Base-by-base conservation (phyloP, 2,113 vertebrate species). In the Loxodonta africana region DNA sequence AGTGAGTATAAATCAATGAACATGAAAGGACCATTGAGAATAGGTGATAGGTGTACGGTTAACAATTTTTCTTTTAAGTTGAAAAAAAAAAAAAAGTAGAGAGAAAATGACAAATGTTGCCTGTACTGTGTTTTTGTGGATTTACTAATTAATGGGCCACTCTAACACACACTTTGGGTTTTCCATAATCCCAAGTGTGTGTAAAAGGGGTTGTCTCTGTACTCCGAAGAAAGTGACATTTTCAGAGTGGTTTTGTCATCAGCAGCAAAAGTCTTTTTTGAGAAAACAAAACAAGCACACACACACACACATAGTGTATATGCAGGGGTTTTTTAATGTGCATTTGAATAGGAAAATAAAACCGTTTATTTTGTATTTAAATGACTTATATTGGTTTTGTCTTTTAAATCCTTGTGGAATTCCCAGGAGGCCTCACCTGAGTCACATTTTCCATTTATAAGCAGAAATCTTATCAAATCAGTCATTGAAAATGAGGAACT, bases 251-350 rank as follows among this genome's bases (percentile, higher is more conserved):
- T 20, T 90, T 87, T 88, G 26, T 33, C 67, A 73, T 51, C 10
- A 82, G 23, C 41, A 67, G 60, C 41, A 90, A 84, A 90, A 41
- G 10, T 62, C 18, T 84, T 96, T 96, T 95, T 88, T 78, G 60
- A 90, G 23, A 83, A 87, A 78, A 78, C 76, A 96, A 86, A n/a
- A 86, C 9, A 88, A 28, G 71, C 12, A 83, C 44, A 30, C 20
- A 30, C 26, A 46, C 30, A 89, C 65, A 82, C 8, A 74, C 26
- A 83, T 18, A 26, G 10, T 67, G 6, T 28, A 25, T n/a, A 15
- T 73, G 23, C 7, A 48, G 83, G 21, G 1, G 53, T 57, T 71
- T 93, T 78, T 6, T 5, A 46, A 26, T 63, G 30, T 94, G 26
- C 41, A 37, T 89, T 82, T 91, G 78, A 21, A 10, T 30, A 21